Conservation (phyloP, 2,888 invertebrate genomes). For the Ramazzottius varieornatus region DNA sequence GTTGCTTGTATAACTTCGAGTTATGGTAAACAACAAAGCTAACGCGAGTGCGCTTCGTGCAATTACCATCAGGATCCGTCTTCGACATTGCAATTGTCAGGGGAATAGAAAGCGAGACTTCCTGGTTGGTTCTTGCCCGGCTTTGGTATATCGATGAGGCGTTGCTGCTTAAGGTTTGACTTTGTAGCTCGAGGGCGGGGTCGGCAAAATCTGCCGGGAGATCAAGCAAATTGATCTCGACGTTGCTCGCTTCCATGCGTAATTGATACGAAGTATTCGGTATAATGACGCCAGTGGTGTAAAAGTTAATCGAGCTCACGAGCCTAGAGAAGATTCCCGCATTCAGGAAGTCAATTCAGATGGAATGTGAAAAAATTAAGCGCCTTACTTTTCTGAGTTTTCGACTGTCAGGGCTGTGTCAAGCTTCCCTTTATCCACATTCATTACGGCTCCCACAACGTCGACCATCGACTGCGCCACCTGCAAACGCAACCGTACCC, state of each 20-base stretch:
- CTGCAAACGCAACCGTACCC: too few species aligned
- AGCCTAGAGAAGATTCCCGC: not conserved
- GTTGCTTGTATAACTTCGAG: not conserved
- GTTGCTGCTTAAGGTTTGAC: too few species aligned
- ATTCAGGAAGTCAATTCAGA: too few species aligned
- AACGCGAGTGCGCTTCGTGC: not conserved
- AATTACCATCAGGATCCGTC: not conserved
- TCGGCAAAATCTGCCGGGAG: not conserved
- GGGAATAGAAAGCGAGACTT: not conserved
- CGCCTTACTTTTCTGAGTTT: not conserved
- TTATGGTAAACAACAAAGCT: not conserved
- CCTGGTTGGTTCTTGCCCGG: not conserved
- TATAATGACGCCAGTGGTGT: not conserved
- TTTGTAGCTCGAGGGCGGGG: not conserved
- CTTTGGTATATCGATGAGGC: not conserved
- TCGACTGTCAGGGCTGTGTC: not conserved
- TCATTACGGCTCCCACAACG: not conserved
- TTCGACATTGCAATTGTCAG: too few species aligned
- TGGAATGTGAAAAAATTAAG: too few species aligned
- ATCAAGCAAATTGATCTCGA: not conserved
- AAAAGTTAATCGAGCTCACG: not conserved
- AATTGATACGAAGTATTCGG: not conserved
- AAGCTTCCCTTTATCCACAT: not conserved
- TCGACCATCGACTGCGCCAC: constrained; percentile 3
- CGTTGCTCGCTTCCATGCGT: not conserved